Conservation (phyloP, 2,797 vertebrate species). For the Moxostoma hubbsi region DNA sequence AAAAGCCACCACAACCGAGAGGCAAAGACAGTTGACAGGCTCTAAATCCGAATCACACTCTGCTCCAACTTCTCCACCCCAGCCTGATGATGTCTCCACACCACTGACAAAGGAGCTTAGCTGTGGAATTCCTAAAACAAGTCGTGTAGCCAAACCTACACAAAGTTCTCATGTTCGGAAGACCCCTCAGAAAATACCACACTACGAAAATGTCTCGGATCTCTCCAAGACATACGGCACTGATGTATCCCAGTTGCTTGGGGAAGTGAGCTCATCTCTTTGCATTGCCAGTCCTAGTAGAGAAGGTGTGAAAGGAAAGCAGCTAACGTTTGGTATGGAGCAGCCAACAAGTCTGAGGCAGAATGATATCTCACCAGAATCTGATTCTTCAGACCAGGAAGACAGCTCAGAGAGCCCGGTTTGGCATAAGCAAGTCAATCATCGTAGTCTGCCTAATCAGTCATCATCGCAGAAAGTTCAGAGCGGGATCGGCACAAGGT, state of each 20-base stretch:
- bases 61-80: slow-evolving; percentile 77
- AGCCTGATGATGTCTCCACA: slow-evolving; percentile 71
- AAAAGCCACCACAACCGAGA: slow-evolving; percentile 80
- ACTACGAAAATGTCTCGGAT: slow-evolving; percentile 85
- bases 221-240: slow-evolving; percentile 63
- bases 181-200: slow-evolving; percentile 74
- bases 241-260: slow-evolving; percentile 65
- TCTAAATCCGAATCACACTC: slow-evolving; percentile 78
- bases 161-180: slow-evolving; percentile 62
- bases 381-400: slow-evolving; percentile 65
- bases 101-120: slow-evolving; percentile 69
- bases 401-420: slow-evolving; percentile 74
- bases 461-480: slow-evolving; percentile 66
- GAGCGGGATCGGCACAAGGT: slow-evolving; percentile 53
- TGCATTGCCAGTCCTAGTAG: slow-evolving; percentile 68
- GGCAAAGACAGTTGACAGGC: slow-evolving; percentile 76
- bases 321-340: slow-evolving; percentile 59
- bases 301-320: slow-evolving; percentile 74
- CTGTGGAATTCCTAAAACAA: slow-evolving; percentile 74
- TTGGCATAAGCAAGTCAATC: slow-evolving; percentile 73
- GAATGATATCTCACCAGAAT: slow-evolving; percentile 52
- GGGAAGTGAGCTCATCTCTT: slow-evolving; percentile 75
- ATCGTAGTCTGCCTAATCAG: slow-evolving; percentile 72
- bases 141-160: slow-evolving; percentile 45
- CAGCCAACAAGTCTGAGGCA: slow-evolving; percentile 58